Conservation (phyloP, 2,888 invertebrate species). For the Eupithecia centaureata region DNA sequence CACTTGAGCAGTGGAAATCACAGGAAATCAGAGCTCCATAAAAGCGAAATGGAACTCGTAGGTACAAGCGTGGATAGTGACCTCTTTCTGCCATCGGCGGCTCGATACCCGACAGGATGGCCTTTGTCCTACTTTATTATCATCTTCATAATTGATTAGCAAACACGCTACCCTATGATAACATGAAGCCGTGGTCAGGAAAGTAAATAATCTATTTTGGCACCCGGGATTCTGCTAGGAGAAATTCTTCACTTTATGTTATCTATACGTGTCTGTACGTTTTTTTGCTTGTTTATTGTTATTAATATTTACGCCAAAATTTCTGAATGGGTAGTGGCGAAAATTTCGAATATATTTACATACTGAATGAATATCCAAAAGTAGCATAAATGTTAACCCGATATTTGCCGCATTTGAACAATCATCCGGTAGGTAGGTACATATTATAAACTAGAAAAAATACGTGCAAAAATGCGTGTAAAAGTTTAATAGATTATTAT, state of each 20-base stretch:
- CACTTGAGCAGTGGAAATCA: background rate
- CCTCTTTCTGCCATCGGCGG: conserved; percentile 1
- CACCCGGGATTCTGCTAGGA: background rate
- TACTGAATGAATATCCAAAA: too few species aligned
- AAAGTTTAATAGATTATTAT: too few species aligned
- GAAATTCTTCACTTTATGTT: background rate
- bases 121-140: conserved; percentile 7
- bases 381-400: too few species aligned
- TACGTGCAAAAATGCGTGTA: background rate
- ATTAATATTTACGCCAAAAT: background rate
- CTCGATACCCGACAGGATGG: background rate
- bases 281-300: too few species aligned
- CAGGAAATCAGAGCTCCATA: background rate
- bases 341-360: background rate
- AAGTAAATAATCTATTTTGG: background rate
- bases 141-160: conserved; percentile 7
- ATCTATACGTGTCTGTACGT: too few species aligned
- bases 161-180: conserved; percentile 8
- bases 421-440: too few species aligned
- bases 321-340: background rate
- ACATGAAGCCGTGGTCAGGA: background rate
- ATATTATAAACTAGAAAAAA: too few species aligned
- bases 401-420: too few species aligned
- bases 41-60: background rate
- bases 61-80: background rate